phyloP scores from a whole-genome alignment of 2,888 invertebrate species.

The Synanthedon myopaeformis region DNA sequence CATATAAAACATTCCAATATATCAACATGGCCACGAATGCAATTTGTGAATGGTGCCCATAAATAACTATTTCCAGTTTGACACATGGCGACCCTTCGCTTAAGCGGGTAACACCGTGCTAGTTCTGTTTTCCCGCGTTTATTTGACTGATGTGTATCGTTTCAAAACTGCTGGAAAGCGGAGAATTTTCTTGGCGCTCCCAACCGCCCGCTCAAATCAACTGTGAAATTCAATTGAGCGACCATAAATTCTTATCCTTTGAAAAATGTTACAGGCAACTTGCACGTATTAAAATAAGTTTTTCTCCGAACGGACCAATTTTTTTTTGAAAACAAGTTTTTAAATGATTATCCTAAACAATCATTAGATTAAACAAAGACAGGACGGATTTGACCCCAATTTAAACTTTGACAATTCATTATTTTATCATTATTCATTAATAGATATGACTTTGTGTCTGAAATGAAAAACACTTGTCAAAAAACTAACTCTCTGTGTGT shows the following conservation, averaged over 20 bases:
- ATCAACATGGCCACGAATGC: slow-evolving; percentile 67
- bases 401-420: no score
- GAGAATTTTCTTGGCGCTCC: slow-evolving; percentile 47
- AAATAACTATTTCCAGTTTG: slow-evolving; percentile 68
- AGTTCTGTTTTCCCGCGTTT: slow-evolving; percentile 52
- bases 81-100: slow-evolving; percentile 57
- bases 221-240: slow-evolving; percentile 66
- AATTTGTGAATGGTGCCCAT: slow-evolving; percentile 66
- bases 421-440: no score
- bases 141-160: slow-evolving; percentile 62
- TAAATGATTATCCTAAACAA: background rate
- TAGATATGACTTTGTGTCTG: no score
- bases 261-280: slow-evolving; percentile 43
- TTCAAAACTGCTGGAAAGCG: slow-evolving; percentile 52
- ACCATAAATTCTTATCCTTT: slow-evolving; percentile 50
- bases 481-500: no score
- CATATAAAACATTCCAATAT: slow-evolving; percentile 69
- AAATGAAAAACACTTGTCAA: no score
- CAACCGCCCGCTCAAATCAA: slow-evolving; percentile 51
- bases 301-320: background rate
- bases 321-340: background rate
- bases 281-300: slow-evolving; percentile 14
- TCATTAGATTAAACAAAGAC: background rate
- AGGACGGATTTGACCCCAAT: no score
- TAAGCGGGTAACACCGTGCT: slow-evolving; percentile 34